Base-by-base conservation (phyloP, 1,140 invertebrate species). In the Drosophila malerkotliana region DNA sequence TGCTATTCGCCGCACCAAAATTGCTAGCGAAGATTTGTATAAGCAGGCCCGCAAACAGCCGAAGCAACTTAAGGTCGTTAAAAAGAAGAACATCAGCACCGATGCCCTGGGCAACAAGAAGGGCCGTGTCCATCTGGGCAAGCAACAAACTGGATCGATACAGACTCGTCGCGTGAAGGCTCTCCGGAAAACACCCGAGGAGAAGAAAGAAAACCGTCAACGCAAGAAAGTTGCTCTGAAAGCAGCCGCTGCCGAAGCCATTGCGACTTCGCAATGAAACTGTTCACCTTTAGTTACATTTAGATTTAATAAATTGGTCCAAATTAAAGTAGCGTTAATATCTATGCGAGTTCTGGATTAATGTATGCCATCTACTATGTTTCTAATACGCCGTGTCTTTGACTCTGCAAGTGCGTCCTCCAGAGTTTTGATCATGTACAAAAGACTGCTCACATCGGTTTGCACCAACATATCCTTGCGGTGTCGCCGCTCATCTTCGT, bases 101-200 rank as follows among this genome's bases (percentile, higher is more conserved):
- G 97, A 99, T 93, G 94, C 93, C 8, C 95, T 99, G 91, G 98
- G 98, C 62, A 96, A 96, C 6, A 97, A 96, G 81, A 93, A 97
- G 83, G 99, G 98, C 53, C 95, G 97, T 58, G 95, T 99, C 60
- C 99, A 99, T 92, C 94, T 99, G 93, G 96, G 96, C 53, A 95
- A 95, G 91, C 98, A 99, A 90, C 95, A 98, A 88, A 94, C 98
- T 12, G 93, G 94, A 21, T 96, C 94, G 75, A 93, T 99, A 72
- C 97, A 98, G 92, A 98, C 97, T 12, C 94, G 98, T 59, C 99
- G 99, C 92, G 96, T 99, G 94, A 99, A 99, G 92, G 98, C 97
- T 47, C 93, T 99, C 12, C 96, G 95, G 76, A 97, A 96, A 89
- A 94, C 95, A 0, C 84, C 94, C 4, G 93, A 94, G 53, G 96